These are phyloP conservation scores for Nymphalis urticae DNA, from an alignment of 2,888 invertebrate species.

Conservation along the genomic window DNA sequence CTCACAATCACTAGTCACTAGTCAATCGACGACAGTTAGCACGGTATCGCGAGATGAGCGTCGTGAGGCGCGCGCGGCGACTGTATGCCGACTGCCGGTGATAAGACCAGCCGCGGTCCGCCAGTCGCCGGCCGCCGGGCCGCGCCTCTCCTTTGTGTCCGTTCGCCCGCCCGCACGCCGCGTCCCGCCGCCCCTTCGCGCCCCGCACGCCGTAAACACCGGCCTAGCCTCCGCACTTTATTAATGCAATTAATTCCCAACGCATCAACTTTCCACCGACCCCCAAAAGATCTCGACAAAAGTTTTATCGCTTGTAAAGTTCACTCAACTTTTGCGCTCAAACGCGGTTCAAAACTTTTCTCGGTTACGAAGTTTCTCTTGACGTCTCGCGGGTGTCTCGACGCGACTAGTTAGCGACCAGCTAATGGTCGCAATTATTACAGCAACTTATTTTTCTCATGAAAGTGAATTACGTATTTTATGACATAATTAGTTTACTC, in stretches of 20 bases:
- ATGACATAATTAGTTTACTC: conserved; percentile 2
- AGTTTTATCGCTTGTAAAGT: conserved; percentile 40
- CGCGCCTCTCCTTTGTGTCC: conserved; percentile 77
- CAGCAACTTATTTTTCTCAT: conserved; percentile 28
- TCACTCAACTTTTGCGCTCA: conserved; percentile 48
- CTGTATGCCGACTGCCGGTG: conserved; percentile 72
- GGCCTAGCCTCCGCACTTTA: conserved; percentile 70
- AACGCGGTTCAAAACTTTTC: conserved; percentile 53
- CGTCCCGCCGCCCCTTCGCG: conserved; percentile 46
- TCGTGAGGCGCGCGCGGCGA: conserved; percentile 71
- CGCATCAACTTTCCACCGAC: conserved; percentile 57
- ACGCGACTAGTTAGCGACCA: conserved; percentile 30
- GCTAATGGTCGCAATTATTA: conserved; percentile 29
- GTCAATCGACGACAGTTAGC: conserved; percentile 37
- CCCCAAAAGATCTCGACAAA: conserved; percentile 44
- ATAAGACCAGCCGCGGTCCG: conserved; percentile 72
- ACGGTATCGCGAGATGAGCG: conserved; percentile 54
- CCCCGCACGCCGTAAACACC: conserved; percentile 51
- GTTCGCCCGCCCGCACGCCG: conserved; percentile 55
- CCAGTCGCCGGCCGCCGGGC: conserved; percentile 67
- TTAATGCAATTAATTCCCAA: conserved; percentile 71
- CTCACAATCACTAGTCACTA: conserved; percentile 57
- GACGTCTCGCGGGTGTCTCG: conserved; percentile 57
- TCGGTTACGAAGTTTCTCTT: conserved; percentile 52
- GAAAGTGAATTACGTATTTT: conserved; percentile 31